Evolutionary conservation across 2,797 vertebrate genomes (phyloP), one percentile per base, ranked within the genome.

Genomic region (Okamejei kenojei): DNA sequence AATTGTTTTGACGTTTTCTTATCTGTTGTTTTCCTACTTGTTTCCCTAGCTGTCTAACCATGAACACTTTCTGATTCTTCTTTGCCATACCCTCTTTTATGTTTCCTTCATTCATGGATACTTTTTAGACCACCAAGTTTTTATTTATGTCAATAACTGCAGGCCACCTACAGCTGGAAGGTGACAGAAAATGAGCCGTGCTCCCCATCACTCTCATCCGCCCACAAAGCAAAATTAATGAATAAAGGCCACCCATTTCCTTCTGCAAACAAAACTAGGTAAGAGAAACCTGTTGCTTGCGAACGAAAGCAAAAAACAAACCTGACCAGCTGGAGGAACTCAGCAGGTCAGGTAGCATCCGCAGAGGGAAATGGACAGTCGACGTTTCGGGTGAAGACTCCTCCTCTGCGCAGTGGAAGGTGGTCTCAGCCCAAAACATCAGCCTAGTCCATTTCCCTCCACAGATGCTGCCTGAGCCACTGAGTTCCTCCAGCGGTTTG

Each of bases 101-200:
- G 93, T 95, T 95, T 97, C 95, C 96, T 97, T 97, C 95, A 96
- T 96, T 97, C 96, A 97, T 95, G 97, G 96, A 97, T 97, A 96
- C 95, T 96, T 96, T 97, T 98, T 98, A 98, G 97, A 98, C 98
- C 97, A 98, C 98, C 97, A 98, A 98, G 98, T 98, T 98, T 98
- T 98, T 98, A 98, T 99, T 99, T 99, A 97, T 99, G 97, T 99
- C 98, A 94, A 98, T 99, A 98, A 98, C 98, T 98, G 96, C 98
- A 99, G 98, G 98, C 97, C 97, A 97, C 94, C 97, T 96, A 93
- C 96, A 96, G 94, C 93, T 95, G 94, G 97, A 98, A 96, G 96
- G 97, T 93, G 96, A 98, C 95, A 96, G 93, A 96, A 97, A 98
- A 94, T 98, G 98, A 98, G 95, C 95, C 94, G 96, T 95, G 93